Base-by-base conservation (phyloP, 2,888 invertebrate species). In the Theretra japonica region DNA sequence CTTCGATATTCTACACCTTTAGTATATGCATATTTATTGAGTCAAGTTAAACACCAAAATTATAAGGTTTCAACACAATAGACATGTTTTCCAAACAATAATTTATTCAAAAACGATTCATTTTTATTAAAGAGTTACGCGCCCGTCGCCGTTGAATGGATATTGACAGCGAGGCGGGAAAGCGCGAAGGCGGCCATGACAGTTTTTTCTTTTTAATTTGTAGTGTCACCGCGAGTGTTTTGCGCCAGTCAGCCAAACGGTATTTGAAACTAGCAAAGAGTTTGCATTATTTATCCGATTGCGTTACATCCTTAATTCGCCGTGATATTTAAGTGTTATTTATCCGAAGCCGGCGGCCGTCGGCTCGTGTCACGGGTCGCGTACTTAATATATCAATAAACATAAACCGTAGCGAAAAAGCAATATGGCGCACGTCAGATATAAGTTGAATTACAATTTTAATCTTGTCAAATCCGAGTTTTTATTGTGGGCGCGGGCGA, bases 361-460 rank as follows among this genome's bases (percentile, higher is more conserved):
- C 7, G 17, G 53, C 53, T n/a, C 41, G 65, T 65, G 65, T 65
- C 65, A 65, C 65, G 65, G 41, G 48, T 65, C 41, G 62, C 65
- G 53, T 69, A 69, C 53, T 69, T 69, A 69, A 69, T 69, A 53
- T 69, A 69, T 62, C 80, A 87, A 85, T 82, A 83, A 83, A 81
- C 77, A 82, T 76, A 62, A 70, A 84, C 88, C 89, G 90, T 88
- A 91, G 88, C 92, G 87, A 92, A 92, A 88, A 90, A 86, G 89
- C 93, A 94, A 93, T 93, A 93, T 93, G 90, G 89, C 84, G 89
- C 88, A 89, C 83, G 93, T 93, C 93, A 91, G 84, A 90, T 89
- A 90, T 91, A 92, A 91, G 91, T 91, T 92, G 92, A 91, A 90
- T 92, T 93, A 94, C 92, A 93, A 92, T 93, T 93, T 93, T 92